phyloP scores from a whole-genome alignment of 2,797 vertebrate species.

The Coregonus ussuriensis region DNA sequence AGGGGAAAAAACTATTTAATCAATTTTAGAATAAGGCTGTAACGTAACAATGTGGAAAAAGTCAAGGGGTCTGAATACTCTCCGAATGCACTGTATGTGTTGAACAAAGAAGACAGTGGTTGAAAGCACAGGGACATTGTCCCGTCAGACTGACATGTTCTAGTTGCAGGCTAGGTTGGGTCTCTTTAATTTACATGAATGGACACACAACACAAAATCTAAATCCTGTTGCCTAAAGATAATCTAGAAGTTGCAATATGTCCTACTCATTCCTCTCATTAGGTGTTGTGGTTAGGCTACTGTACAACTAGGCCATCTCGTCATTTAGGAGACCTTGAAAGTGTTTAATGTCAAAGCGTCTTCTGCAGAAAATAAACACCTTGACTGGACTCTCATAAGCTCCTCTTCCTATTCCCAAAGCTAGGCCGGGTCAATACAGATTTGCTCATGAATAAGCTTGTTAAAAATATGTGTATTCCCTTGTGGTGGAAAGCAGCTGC shows the following conservation, averaged over 20 bases:
- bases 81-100: no score
- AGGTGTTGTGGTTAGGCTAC: not conserved
- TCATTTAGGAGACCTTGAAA: constrained; percentile 22
- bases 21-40: no score
- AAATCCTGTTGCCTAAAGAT: not conserved
- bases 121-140: no score
- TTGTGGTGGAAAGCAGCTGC: constrained; percentile 16
- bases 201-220: not conserved
- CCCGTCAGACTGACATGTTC: no score
- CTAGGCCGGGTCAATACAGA: constrained; percentile 51
- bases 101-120: no score
- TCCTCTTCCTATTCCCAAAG: constrained; percentile 40
- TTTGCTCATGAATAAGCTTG: constrained; percentile 57
- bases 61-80: no score
- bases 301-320: constrained; percentile 2
- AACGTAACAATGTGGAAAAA: no score
- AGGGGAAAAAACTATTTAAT: no score
- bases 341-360: constrained; percentile 36
- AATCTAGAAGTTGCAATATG: not conserved
- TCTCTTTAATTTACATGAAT: no score
- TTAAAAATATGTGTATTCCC: constrained; percentile 22
- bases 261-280: not conserved
- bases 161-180: no score
- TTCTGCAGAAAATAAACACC: constrained; percentile 34
- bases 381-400: constrained; percentile 39